A percentile compares a stretch with the other conserved stretches of the same genome.
These are phyloP conservation scores for Deilephila elpenor DNA, from an alignment of 2,888 invertebrate genomes.

Conservation along the genomic window DNA sequence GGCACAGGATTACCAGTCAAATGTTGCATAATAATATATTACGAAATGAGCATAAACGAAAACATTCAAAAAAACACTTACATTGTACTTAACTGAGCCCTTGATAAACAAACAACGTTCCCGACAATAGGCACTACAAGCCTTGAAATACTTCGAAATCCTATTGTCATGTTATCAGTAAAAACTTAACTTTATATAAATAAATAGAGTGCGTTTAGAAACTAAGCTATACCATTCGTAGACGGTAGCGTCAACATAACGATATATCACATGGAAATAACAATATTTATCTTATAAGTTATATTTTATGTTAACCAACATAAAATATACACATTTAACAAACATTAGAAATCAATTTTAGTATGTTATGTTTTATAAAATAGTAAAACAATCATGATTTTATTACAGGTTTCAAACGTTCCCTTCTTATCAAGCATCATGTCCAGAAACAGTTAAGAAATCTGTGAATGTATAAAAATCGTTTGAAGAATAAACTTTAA, in stretches of 20 bases:
- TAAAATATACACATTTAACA: not conserved
- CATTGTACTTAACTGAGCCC: constrained; percentile 70
- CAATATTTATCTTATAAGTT: not conserved
- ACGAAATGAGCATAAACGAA: constrained; percentile 21
- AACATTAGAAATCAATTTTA: not conserved
- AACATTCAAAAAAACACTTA: constrained; percentile 54
- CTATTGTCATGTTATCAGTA: constrained; percentile 68
- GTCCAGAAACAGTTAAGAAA: not conserved
- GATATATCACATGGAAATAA: not conserved
- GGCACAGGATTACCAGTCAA: not conserved
- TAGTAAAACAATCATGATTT: not conserved
- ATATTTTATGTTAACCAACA: not conserved
- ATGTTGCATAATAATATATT: constrained; percentile 7
- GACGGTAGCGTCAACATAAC: not conserved
- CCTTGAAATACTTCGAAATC: constrained; percentile 64
- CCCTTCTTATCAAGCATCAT: not conserved
- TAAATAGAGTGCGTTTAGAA: constrained; percentile 16
- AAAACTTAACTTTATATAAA: constrained; percentile 36
- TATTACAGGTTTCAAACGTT: not conserved
- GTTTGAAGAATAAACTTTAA: too few relatives aligned
- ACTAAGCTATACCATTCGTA: not conserved
- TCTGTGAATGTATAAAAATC: not conserved
- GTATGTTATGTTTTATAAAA: not conserved
- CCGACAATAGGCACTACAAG: constrained; percentile 66
- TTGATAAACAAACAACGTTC: constrained; percentile 66